phyloP scores from a whole-genome alignment of 2,888 invertebrate species.

The Microplitis deprimator region DNA sequence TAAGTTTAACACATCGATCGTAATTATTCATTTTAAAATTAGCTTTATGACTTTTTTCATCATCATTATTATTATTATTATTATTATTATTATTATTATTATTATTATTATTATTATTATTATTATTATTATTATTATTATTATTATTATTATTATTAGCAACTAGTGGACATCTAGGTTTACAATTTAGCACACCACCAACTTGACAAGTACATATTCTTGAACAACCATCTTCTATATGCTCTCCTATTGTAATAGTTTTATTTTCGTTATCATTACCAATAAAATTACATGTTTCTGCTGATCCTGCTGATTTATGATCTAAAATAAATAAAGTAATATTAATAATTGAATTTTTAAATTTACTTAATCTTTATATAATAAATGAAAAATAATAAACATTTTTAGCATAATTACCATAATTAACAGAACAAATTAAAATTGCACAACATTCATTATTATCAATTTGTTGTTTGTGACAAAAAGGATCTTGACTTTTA shows the following conservation, averaged over 20 bases:
- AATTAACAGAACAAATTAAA: constrained; percentile 77
- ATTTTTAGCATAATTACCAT: not conserved
- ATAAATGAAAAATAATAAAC: not conserved
- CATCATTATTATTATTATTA: constrained; percentile 72
- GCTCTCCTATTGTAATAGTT: constrained; percentile 81
- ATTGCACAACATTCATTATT: constrained; percentile 82
- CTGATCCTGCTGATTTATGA: constrained; percentile 62
- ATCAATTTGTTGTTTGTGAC: constrained; percentile 79
- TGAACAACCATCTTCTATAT: constrained; percentile 86
- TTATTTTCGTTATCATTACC: constrained; percentile 73
- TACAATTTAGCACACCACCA: constrained; percentile 82
- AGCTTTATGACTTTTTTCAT: constrained; percentile 57
- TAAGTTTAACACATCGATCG: constrained; percentile 86
- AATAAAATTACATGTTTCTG: constrained; percentile 75
- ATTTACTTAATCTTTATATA: too few relatives aligned
- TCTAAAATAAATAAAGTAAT: constrained; percentile 9
- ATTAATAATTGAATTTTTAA: not conserved
- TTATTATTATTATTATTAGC: constrained; percentile 61
- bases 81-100: constrained; percentile 57
- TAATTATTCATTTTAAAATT: constrained; percentile 68
- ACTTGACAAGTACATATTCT: constrained; percentile 84
- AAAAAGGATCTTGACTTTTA: constrained; percentile 79
- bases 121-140: constrained; percentile 72
- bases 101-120: constrained; percentile 59
- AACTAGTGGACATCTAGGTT: constrained; percentile 75